Conservation (phyloP, 2,797 vertebrate species). For the Xiphorhynchus erythropygius region DNA sequence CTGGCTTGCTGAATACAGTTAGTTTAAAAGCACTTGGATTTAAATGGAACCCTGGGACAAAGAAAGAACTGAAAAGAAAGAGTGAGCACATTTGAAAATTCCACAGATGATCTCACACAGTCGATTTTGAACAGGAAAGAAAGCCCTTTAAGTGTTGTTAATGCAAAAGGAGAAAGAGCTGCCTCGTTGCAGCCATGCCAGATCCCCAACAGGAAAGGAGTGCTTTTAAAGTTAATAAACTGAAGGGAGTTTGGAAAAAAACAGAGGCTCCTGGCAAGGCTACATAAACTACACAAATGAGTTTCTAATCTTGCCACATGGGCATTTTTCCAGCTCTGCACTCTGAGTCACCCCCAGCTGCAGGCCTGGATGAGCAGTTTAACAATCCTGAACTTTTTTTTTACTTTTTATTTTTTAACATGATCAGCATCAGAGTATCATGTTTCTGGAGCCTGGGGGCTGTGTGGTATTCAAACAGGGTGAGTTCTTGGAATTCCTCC, state of each 20-base stretch:
- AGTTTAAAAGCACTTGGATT: constrained; percentile 78
- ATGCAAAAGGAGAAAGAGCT: constrained; percentile 63
- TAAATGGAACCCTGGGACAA: constrained; percentile 68
- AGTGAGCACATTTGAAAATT: constrained; percentile 61
- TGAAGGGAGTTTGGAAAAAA: constrained; percentile 80
- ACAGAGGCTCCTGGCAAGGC: constrained; percentile 81
- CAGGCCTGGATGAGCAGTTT: constrained; percentile 80
- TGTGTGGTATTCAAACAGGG: constrained; percentile 78
- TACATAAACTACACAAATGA: constrained; percentile 71
- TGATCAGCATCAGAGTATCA: constrained; percentile 78
- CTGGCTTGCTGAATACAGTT: constrained; percentile 75
- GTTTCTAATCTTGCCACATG: constrained; percentile 74
- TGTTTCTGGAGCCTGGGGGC: constrained; percentile 81
- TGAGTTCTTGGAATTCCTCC: constrained; percentile 78
- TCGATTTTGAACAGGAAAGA: constrained; percentile 63
- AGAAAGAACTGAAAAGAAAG: constrained; percentile 62
- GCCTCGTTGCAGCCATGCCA: constrained; percentile 62
- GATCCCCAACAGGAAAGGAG: constrained; percentile 71
- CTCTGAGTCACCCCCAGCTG: constrained; percentile 81
- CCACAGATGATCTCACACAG: constrained; percentile 80
- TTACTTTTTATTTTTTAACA: constrained; percentile 30
- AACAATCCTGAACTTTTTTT: constrained; percentile 70
- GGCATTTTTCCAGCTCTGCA: constrained; percentile 75
- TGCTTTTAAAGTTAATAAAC: constrained; percentile 84
- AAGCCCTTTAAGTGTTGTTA: constrained; percentile 58